Evolutionary conservation across 2,888 invertebrate genomes (phyloP).

Genomic region (Caenorhabditis panamensis): DNA sequence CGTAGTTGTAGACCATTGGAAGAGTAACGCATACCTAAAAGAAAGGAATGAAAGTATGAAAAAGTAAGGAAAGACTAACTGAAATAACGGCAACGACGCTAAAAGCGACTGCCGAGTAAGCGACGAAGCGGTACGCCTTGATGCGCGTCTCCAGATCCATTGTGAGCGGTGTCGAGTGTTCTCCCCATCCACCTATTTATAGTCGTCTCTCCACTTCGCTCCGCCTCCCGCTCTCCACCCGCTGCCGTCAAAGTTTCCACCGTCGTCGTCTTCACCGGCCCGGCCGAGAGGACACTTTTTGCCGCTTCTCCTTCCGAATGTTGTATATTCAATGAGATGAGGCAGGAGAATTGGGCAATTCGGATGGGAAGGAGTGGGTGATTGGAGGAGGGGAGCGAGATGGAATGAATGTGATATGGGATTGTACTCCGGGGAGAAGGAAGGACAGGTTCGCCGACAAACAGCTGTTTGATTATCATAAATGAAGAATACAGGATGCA

Average conservation of each 20-base stretch:
- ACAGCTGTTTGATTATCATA: constrained; percentile 17
- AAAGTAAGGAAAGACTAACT: constrained; percentile 5
- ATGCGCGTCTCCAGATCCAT: constrained; percentile 68
- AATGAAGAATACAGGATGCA: neutral
- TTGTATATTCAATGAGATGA: constrained; percentile 54
- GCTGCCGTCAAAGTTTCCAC: constrained; percentile 16
- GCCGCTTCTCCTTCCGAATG: constrained; percentile 10
- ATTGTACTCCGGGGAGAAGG: constrained; percentile 9
- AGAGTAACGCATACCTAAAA: constrained; percentile 69
- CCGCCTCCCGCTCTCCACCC: constrained; percentile 17
- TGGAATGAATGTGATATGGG: constrained; percentile 19
- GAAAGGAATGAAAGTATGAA: neutral
- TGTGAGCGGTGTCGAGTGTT: constrained; percentile 20
- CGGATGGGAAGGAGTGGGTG: constrained; percentile 21
- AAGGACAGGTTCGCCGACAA: constrained; percentile 14
- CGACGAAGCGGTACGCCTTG: constrained; percentile 76
- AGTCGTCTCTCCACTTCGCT: neutral
- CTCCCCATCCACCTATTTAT: constrained; percentile 20
- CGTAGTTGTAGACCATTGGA: constrained; percentile 75
- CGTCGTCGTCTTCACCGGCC: constrained; percentile 11
- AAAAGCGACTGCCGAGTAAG: constrained; percentile 75
- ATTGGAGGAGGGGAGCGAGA: constrained; percentile 4
- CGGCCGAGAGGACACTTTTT: constrained; percentile 10
- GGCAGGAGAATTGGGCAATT: constrained; percentile 43
- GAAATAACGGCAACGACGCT: constrained; percentile 74